phyloP scores from a whole-genome alignment of 2,888 invertebrate species.

The Pandemis cinnamomeana region DNA sequence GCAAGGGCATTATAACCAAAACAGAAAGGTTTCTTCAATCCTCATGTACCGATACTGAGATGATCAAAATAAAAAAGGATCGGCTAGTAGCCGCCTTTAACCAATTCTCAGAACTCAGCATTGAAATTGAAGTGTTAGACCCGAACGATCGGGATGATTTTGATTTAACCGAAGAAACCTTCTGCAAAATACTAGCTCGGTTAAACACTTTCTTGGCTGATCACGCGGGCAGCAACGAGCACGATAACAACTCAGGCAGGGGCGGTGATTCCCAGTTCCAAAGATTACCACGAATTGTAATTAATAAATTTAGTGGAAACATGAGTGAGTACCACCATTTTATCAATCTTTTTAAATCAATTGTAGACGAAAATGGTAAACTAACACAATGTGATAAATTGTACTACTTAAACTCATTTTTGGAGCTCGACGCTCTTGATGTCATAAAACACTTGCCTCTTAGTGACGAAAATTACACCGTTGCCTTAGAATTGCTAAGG shows the following conservation, averaged over 20 bases:
- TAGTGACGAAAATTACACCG: background rate
- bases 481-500: background rate
- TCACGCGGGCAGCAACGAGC: background rate
- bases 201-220: background rate
- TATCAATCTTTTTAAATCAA: background rate
- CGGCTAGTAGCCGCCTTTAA: background rate
- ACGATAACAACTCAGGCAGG: background rate
- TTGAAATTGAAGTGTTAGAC: background rate
- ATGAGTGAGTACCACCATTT: background rate
- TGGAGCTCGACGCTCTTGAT: slow-evolving; percentile 1
- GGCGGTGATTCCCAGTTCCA: background rate
- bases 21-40: background rate
- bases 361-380: background rate
- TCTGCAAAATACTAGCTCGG: background rate
- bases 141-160: background rate
- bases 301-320: background rate
- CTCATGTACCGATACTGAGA: background rate
- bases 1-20: background rate
- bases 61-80: background rate
- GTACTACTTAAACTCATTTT: slow-evolving; percentile 1
- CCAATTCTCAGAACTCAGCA: background rate
- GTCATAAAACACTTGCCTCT: slow-evolving; percentile 9
- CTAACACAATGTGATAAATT: slow-evolving; percentile 1
- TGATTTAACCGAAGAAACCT: background rate
- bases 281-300: background rate